These are phyloP conservation scores for Ischnus inquisitorius DNA, from an alignment of 2,888 invertebrate genomes.

Conservation along the genomic window DNA sequence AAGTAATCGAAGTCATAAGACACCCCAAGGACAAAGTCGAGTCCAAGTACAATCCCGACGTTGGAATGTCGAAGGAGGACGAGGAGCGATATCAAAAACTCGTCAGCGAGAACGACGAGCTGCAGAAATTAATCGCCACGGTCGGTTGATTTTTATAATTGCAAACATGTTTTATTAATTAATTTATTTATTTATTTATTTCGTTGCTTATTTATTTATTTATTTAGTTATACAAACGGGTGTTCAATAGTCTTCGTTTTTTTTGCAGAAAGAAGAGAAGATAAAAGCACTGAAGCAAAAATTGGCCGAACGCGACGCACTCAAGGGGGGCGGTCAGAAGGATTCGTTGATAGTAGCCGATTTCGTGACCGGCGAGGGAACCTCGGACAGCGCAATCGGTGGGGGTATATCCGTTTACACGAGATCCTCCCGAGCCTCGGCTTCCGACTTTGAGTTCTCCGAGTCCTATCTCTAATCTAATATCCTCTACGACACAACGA, in stretches of 20 bases:
- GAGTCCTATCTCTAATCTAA: conserved; percentile 92
- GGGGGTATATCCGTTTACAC: conserved; percentile 91
- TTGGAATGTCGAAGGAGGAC: conserved; percentile 94
- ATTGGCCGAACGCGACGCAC: conserved; percentile 91
- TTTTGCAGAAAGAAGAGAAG: conserved; percentile 94
- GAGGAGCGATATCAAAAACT: conserved; percentile 98
- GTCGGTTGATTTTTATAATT: conserved; percentile 86
- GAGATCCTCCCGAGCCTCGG: conserved; percentile 93
- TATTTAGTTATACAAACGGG: background rate
- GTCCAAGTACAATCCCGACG: conserved; percentile 94
- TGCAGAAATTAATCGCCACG: conserved; percentile 97
- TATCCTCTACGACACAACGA: conserved; percentile 29
- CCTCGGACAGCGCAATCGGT: conserved; percentile 92
- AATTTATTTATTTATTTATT: background rate
- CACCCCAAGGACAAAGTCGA: conserved; percentile 96
- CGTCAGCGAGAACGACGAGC: conserved; percentile 97
- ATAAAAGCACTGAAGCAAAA: conserved; percentile 93
- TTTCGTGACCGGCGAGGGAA: conserved; percentile 91
- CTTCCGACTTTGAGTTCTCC: conserved; percentile 95
- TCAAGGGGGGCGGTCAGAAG: conserved; percentile 87
- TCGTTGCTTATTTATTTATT: background rate
- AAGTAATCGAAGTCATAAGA: conserved; percentile 96
- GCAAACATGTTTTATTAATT: no score
- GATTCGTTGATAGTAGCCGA: conserved; percentile 91
- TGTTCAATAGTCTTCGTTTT: background rate